phyloP scores from a whole-genome alignment of 2,113 vertebrate species.

The Protobothrops flavoviridis region DNA sequence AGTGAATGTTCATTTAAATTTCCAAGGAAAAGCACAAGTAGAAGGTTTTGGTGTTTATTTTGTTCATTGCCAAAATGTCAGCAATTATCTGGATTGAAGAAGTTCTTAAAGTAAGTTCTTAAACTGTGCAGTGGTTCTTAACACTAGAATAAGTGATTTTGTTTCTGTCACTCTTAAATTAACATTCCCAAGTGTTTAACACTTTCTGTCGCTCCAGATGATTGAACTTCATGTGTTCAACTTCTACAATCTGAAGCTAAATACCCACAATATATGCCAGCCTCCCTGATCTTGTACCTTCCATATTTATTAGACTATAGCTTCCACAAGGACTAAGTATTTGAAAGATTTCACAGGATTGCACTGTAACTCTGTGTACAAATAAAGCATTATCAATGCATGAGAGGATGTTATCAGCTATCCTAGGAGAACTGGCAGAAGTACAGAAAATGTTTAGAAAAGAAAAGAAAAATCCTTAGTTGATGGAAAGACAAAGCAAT shows the following conservation, averaged over 20 bases:
- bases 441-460: background rate
- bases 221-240: background rate
- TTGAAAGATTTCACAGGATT: background rate
- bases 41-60: background rate
- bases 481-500: background rate
- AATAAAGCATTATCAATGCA: background rate
- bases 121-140: background rate
- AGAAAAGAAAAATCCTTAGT: background rate
- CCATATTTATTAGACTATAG: background rate
- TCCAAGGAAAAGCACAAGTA: background rate
- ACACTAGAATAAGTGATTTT: background rate
- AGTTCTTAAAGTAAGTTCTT: background rate
- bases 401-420: background rate
- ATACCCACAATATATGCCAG: background rate
- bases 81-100: constrained; percentile 4
- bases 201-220: background rate
- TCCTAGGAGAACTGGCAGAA: background rate
- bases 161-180: background rate
- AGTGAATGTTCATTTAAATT: background rate
- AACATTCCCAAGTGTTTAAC: constrained; percentile 1
- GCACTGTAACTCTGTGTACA: background rate
- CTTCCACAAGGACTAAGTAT: background rate
- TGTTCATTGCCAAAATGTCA: background rate
- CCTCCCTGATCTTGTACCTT: background rate
- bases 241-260: background rate